These are phyloP conservation scores for Enteromius argenteus DNA, from an alignment of 2,797 vertebrate genomes.

Conservation along the genomic window DNA sequence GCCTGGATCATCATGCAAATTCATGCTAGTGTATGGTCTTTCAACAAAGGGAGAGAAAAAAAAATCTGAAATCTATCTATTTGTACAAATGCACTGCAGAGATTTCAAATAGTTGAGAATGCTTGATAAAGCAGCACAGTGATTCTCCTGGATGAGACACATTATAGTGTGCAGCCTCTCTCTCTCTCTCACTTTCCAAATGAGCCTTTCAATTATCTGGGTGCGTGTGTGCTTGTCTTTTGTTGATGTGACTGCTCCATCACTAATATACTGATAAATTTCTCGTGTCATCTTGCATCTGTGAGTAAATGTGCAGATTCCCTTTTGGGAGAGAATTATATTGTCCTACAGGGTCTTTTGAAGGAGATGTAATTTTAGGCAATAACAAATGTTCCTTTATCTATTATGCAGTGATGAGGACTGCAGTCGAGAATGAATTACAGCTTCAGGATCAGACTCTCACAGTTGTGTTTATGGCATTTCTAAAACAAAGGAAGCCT, in stretches of 20 bases:
- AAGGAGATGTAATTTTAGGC: conserved; percentile 14
- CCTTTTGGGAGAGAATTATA: neutral
- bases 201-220: conserved; percentile 6
- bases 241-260: conserved; percentile 28
- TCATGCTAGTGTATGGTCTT: neutral
- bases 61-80: neutral
- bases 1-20: conserved; percentile 6
- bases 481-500: conserved; percentile 6
- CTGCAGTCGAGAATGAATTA: conserved; percentile 3
- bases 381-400: conserved; percentile 20
- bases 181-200: conserved; percentile 2
- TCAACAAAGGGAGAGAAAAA: neutral
- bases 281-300: conserved; percentile 12
- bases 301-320: conserved; percentile 30
- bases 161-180: neutral
- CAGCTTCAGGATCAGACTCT: neutral
- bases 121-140: neutral
- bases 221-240: neutral
- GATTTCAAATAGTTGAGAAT: conserved; percentile 1
- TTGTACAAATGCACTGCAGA: neutral
- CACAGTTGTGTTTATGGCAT: neutral
- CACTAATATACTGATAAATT: conserved; percentile 27
- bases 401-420: conserved; percentile 23
- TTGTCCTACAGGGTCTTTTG: neutral
- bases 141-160: neutral